Percentiles rank a stretch among this genome's conserved stretches.
Conservation (phyloP, 2,888 invertebrate species). For the Hesperia comma region DNA sequence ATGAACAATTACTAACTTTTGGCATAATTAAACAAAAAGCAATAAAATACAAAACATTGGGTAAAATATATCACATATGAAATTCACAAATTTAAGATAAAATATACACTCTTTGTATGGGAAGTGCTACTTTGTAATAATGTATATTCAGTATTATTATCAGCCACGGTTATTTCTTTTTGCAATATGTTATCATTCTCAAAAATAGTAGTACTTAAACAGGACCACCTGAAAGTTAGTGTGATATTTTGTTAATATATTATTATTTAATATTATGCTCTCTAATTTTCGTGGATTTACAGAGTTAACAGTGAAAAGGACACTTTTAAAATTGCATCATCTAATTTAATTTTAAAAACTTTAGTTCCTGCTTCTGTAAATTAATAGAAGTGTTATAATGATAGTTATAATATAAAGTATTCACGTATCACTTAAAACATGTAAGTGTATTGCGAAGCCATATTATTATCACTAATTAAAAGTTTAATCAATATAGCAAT, state of each 20-base stretch:
- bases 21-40: slow-evolving; percentile 20
- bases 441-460: slow-evolving; percentile 62
- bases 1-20: slow-evolving; percentile 34
- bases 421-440: slow-evolving; percentile 36
- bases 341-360: slow-evolving; percentile 37
- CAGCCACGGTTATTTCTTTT: slow-evolving; percentile 64
- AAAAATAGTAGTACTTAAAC: slow-evolving; percentile 71
- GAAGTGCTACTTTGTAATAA: slow-evolving; percentile 17
- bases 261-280: slow-evolving; percentile 65
- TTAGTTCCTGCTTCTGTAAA: slow-evolving; percentile 51
- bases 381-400: slow-evolving; percentile 39
- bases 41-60: slow-evolving; percentile 20
- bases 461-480: slow-evolving; percentile 64
- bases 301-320: slow-evolving; percentile 39
- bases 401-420: slow-evolving; percentile 31
- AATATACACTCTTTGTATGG: slow-evolving; percentile 11
- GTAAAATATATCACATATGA: not conserved
- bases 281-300: slow-evolving; percentile 57
- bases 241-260: slow-evolving; percentile 75
- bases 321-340: slow-evolving; percentile 24
- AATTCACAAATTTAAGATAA: slow-evolving; percentile 25
- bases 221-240: slow-evolving; percentile 75
- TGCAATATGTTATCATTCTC: slow-evolving; percentile 57
- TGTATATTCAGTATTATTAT: slow-evolving; percentile 42
- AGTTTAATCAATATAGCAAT: slow-evolving; percentile 52